Percentiles rank a stretch among this genome's conserved stretches.
phyloP scores from a whole-genome alignment of 2,113 vertebrate species.

The Pseudopipra pipra region DNA sequence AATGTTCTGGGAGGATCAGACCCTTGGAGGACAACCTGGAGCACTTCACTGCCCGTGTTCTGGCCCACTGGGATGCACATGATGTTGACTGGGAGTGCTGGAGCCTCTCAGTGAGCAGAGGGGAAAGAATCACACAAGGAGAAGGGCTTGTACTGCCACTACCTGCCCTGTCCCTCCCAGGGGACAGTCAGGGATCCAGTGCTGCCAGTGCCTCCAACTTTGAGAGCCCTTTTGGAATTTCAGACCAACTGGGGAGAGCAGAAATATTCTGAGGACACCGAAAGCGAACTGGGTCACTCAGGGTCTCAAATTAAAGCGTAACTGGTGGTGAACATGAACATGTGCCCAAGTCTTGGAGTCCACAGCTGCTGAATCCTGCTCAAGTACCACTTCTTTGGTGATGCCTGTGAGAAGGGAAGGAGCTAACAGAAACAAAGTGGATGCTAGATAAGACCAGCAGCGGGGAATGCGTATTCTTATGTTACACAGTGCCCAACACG shows the following conservation, averaged over 20 bases:
- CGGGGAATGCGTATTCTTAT: neutral
- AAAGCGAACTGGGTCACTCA: neutral
- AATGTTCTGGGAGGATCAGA: neutral
- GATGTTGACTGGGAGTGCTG: neutral
- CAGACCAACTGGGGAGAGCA: neutral
- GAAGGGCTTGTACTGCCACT: neutral
- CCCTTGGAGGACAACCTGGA: neutral
- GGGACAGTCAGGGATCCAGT: neutral
- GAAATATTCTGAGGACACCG: neutral
- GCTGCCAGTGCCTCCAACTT: neutral
- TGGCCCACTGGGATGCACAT: neutral
- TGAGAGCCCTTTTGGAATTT: neutral
- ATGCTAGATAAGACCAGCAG: neutral
- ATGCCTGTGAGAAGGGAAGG: neutral
- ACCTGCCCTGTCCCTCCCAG: neutral
- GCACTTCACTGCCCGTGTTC: neutral
- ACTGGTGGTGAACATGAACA: rapidly evolving
- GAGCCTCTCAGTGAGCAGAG: neutral
- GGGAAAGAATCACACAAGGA: neutral
- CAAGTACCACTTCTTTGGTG: neutral
- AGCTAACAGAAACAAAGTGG: neutral
- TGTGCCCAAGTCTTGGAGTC: neutral
- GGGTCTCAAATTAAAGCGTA: neutral
- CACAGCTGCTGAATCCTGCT: neutral
- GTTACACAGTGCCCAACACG: neutral